Conservation (phyloP, 2,113 vertebrate species). For the Myiagra hebetior region DNA sequence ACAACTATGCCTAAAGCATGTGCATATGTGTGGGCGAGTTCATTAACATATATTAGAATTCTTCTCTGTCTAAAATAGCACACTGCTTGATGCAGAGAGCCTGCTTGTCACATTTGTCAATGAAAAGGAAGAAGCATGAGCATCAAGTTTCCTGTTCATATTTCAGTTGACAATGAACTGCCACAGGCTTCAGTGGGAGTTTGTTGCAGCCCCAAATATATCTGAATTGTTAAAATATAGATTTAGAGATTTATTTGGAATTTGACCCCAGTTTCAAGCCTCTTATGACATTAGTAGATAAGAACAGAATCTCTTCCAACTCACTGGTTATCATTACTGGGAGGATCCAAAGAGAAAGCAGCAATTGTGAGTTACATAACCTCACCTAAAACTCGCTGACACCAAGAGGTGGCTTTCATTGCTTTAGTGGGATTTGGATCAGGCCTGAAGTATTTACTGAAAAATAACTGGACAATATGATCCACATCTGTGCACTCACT, state of each 20-base stretch:
- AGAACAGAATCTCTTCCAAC: neutral
- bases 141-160: neutral
- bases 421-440: neutral
- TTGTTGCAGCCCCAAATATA: neutral
- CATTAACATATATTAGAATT: constrained; percentile 24
- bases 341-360: neutral
- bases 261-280: neutral
- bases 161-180: neutral
- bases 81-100: neutral
- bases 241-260: neutral
- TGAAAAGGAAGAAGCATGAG: constrained; percentile 1
- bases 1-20: neutral
- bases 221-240: neutral
- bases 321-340: neutral
- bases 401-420: neutral
- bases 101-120: constrained; percentile 22
- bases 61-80: neutral
- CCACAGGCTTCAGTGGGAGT: neutral
- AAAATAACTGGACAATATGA: neutral
- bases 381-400: neutral
- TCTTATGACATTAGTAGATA: neutral
- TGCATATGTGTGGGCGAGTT: neutral
- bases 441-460: neutral
- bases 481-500: neutral
- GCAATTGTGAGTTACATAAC: neutral